Evolutionary conservation across 2,888 invertebrate genomes (phyloP).

Genomic region (Ichneumoninae sp.): DNA sequence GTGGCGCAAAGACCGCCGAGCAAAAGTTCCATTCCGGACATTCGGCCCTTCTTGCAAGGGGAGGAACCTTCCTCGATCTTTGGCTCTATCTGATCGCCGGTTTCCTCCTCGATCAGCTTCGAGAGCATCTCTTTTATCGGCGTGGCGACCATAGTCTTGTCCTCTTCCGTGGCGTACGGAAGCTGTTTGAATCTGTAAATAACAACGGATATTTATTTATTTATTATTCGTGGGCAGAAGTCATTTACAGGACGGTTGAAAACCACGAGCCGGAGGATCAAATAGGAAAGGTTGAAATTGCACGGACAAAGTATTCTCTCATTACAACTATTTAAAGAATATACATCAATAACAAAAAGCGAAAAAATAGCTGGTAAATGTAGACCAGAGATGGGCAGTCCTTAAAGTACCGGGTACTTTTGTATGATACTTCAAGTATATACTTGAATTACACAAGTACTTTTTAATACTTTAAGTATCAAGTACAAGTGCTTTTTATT

Average conservation of each 20-base stretch:
- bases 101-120: slow-evolving; percentile 82
- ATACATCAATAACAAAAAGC: no score
- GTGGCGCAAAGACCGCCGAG: slow-evolving; percentile 81
- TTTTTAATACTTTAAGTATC: no score
- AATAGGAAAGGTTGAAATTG: background rate
- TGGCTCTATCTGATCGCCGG: slow-evolving; percentile 69
- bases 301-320: no score
- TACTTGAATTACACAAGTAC: no score
- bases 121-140: slow-evolving; percentile 83
- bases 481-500: no score
- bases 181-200: slow-evolving; percentile 83
- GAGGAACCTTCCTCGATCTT: slow-evolving; percentile 76
- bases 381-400: no score
- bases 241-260: background rate
- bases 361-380: no score
- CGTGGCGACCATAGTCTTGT: slow-evolving; percentile 80
- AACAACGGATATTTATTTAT: slow-evolving; percentile 16
- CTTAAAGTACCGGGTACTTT: no score
- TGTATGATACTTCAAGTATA: no score
- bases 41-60: slow-evolving; percentile 79
- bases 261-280: background rate
- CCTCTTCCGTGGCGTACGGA: slow-evolving; percentile 84
- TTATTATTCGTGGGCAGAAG: background rate
- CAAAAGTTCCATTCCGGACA: slow-evolving; percentile 84
- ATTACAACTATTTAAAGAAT: no score